phyloP scores from a whole-genome alignment of 2,797 vertebrate species.

The Artibeus jamaicensis region DNA sequence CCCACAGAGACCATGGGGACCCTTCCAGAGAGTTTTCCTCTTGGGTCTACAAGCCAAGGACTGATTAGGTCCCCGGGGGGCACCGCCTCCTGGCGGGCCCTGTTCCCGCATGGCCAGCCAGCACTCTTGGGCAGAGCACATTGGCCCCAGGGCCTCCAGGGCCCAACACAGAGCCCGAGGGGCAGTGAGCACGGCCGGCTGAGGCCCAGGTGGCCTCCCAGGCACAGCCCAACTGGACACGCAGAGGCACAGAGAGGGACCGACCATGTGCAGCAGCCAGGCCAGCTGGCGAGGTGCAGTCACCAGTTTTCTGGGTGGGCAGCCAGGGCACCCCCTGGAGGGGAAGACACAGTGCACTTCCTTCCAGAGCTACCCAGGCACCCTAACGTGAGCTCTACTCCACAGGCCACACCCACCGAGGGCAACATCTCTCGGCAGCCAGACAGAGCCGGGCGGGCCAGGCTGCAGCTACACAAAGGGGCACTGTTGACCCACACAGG shows the following conservation, averaged over 20 bases:
- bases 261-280: accelerated
- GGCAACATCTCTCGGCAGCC: conserved; percentile 52
- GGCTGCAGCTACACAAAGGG: conserved; percentile 51
- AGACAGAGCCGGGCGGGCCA: conserved; percentile 39
- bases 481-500: conserved; percentile 88
- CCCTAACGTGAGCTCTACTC: not conserved
- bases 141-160: not conserved
- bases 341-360: not conserved
- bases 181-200: not conserved
- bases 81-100: not conserved
- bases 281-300: not conserved
- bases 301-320: not conserved
- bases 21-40: not conserved
- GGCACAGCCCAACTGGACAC: not conserved
- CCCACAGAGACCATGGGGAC: not conserved
- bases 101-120: not conserved
- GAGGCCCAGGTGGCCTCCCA: not conserved
- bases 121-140: not conserved
- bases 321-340: not conserved
- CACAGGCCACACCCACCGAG: not conserved
- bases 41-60: not conserved
- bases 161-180: not conserved
- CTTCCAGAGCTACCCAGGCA: not conserved
- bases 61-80: not conserved
- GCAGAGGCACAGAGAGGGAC: not conserved